Percentiles rank a stretch among this genome's conserved stretches.
Conservation (phyloP, 2,113 vertebrate genomes). For the Peromyscus maniculatus region DNA sequence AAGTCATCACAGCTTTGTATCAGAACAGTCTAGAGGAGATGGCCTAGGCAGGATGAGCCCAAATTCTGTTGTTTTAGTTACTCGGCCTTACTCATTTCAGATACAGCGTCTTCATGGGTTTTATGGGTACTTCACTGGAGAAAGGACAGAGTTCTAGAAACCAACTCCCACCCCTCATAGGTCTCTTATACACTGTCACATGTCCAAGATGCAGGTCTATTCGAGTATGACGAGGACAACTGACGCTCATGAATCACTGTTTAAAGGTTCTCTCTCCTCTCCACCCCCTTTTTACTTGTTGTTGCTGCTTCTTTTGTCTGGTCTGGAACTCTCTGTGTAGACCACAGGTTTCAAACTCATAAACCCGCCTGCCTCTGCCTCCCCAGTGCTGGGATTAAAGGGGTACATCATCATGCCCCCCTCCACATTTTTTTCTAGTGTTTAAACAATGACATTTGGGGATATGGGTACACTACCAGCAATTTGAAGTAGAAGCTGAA, state of each 20-base stretch:
- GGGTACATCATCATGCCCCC: neutral
- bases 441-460: constrained; percentile 32
- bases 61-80: neutral
- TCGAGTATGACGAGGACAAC: neutral
- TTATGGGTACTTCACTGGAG: neutral
- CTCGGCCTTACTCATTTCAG: neutral
- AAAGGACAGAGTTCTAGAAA: neutral
- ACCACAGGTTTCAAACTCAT: neutral
- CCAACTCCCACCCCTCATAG: neutral
- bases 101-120: neutral
- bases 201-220: neutral
- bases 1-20: neutral
- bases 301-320: neutral
- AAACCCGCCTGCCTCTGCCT: neutral
- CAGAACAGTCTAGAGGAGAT: neutral
- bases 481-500: constrained; percentile 29
- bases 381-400: neutral
- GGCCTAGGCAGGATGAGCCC: neutral
- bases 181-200: neutral
- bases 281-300: neutral
- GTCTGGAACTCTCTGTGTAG: neutral
- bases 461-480: neutral
- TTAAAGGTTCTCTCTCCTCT: neutral
- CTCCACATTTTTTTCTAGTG: constrained; percentile 1
- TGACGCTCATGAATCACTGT: neutral